These are phyloP conservation scores for Synchiropus splendidus DNA, from an alignment of 2,113 vertebrate species.

Conservation along the genomic window DNA sequence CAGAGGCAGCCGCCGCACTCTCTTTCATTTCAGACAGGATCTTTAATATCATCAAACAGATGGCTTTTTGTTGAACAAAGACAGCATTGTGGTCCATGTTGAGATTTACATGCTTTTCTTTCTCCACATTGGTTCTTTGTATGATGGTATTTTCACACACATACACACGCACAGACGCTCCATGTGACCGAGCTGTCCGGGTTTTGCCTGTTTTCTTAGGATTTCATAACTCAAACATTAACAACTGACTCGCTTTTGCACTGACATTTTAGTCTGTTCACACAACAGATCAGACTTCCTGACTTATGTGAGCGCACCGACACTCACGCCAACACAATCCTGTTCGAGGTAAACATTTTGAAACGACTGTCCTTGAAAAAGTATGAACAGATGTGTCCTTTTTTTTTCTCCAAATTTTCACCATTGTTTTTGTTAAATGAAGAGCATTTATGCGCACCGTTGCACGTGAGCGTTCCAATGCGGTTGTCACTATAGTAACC, in stretches of 20 bases:
- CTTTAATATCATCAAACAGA: slow-evolving; percentile 51
- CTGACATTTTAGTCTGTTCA: too few relatives aligned
- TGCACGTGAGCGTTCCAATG: slow-evolving; percentile 24
- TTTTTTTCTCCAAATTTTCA: background rate
- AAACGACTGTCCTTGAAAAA: too few relatives aligned
- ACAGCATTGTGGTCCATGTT: slow-evolving; percentile 5
- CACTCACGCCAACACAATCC: too few relatives aligned
- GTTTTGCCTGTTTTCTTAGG: too few relatives aligned
- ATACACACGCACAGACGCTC: background rate
- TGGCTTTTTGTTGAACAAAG: slow-evolving; percentile 45
- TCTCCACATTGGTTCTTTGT: slow-evolving; percentile 5
- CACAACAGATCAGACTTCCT: too few relatives aligned
- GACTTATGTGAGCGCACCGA: too few relatives aligned
- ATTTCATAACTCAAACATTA: too few relatives aligned
- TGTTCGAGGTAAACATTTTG: too few relatives aligned
- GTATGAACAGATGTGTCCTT: too few relatives aligned
- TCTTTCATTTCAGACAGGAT: slow-evolving; percentile 45
- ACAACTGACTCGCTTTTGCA: too few relatives aligned
- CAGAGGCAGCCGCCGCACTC: slow-evolving; percentile 13
- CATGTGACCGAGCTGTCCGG: too few relatives aligned
- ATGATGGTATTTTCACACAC: slow-evolving; percentile 14
- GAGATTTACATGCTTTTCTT: slow-evolving; percentile 7
- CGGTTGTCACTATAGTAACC: slow-evolving; percentile 33
- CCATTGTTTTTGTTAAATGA: slow-evolving; percentile 7
- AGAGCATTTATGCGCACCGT: slow-evolving; percentile 19